Evolutionary conservation across 2,888 invertebrate genomes (phyloP), one percentile per base, ranked within the genome.

Genomic region (Aphodius sticticus): DNA sequence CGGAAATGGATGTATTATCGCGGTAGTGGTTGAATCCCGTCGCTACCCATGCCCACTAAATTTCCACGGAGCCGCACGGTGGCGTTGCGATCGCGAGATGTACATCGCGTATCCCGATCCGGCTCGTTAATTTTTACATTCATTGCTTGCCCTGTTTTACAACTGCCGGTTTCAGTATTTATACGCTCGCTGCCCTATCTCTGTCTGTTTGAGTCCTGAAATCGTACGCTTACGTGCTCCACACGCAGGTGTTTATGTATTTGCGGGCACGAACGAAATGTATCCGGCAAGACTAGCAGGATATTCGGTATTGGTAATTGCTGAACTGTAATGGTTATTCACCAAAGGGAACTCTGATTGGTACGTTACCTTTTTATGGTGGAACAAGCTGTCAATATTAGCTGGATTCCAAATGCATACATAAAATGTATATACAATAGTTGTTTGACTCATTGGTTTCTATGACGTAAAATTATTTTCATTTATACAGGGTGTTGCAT

Each of bases 141-240:
- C 53, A 53, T 53, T 53, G 53, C 53, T 53, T 53, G 53, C 53
- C 53, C 53, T 2, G 53, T 5, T 53, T 53, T 53, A 53, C 53
- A 53, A 53, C 53, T 53, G 53, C 53, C 53, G 53, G 53, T 53
- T 53, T 53, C 53, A 53, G 53, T 53, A 53, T 53, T 53, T 53
- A 53, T 53, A 53, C 53, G 7, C 53, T 7, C 12, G 7, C 53
- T 12, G 53, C 12, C 53, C 53, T 53, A 53, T 53, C 53, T 53
- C 53, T 53, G 53, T 53, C 53, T 12, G 6, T 53, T 53, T 12
- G 2, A 53, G 9, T 12, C 53, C 53, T 53, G 53, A 53, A 53
- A 53, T 53, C 53, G 12, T 26, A 53, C 53, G 53, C 12, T 53
- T 53, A 53, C 53, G 53, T 3, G 53, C 9, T 53, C 53, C 53